Conservation (phyloP, 2,888 invertebrate genomes). For the Melinaea menophilus region DNA sequence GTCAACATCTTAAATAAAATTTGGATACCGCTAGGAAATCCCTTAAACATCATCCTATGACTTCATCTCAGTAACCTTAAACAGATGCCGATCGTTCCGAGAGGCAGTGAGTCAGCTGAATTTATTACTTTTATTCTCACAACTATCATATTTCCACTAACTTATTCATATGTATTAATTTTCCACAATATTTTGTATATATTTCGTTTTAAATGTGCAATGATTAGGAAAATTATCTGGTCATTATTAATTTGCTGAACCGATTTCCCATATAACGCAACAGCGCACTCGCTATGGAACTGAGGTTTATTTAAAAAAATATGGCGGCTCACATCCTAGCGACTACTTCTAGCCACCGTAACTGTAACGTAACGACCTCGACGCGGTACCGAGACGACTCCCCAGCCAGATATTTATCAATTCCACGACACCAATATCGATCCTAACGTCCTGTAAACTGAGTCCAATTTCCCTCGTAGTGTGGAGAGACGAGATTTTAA, state of each 20-base stretch:
- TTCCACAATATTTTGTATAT: no score
- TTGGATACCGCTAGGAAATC: constrained; percentile 29
- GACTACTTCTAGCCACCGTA: constrained; percentile 49
- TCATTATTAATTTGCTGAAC: neutral
- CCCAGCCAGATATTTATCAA: constrained; percentile 35
- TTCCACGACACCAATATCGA: neutral
- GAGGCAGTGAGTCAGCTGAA: no score
- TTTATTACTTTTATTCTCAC: no score
- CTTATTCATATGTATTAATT: no score
- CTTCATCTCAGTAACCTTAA: constrained; percentile 28
- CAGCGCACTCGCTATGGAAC: constrained; percentile 25
- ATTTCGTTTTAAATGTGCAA: no score
- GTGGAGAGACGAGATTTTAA: constrained; percentile 45
- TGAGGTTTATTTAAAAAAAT: constrained; percentile 34
- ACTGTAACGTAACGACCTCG: constrained; percentile 57
- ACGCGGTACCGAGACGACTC: constrained; percentile 42
- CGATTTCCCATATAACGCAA: constrained; percentile 30
- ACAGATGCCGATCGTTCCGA: constrained; percentile 2
- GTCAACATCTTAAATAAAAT: constrained; percentile 28
- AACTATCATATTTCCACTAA: no score
- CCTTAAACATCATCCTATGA: constrained; percentile 25
- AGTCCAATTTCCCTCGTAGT: constrained; percentile 13
- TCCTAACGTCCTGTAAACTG: neutral
- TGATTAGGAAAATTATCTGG: neutral
- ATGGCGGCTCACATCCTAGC: constrained; percentile 38